phyloP scores from a whole-genome alignment of 37 sponge, comb jelly and placozoan species.

The Ephydatia muelleri region DNA sequence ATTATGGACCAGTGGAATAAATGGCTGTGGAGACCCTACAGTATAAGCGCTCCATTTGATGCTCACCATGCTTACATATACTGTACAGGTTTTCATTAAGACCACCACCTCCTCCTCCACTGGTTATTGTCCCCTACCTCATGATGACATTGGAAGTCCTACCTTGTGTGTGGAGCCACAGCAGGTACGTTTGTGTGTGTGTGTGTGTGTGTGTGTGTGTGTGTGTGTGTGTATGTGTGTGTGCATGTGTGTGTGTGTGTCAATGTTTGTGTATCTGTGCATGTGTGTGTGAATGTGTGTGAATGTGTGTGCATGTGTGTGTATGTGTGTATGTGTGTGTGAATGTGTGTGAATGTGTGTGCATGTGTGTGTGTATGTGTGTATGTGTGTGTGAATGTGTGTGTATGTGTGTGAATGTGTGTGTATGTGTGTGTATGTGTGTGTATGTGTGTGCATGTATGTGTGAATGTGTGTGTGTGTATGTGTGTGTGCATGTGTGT shows the following conservation, averaged over 20 bases:
- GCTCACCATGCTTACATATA: conserved; percentile 14
- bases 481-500: too few species aligned
- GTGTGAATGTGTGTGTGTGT: too few species aligned
- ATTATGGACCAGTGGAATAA: too few species aligned
- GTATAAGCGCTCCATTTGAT: neutral
- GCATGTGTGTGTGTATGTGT: too few species aligned
- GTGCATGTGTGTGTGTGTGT: neutral
- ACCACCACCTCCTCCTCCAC: conserved; percentile 58
- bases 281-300: neutral
- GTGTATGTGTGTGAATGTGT: too few species aligned
- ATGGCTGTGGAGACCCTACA: too few species aligned
- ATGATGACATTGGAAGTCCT: conserved; percentile 12
- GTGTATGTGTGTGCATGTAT: neutral
- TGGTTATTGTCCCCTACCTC: conserved; percentile 42
- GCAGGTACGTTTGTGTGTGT: conserved; percentile 19
- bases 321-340: too few species aligned
- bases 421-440: too few species aligned
- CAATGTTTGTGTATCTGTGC: neutral
- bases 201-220: conserved; percentile 14
- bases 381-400: too few species aligned
- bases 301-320: too few species aligned
- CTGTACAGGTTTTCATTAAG: conserved; percentile 51
- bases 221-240: conserved; percentile 6
- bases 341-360: too few species aligned
- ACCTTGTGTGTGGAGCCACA: conserved; percentile 43